phyloP scores from a whole-genome alignment of 2,797 vertebrate genomes.

The Eulemur coronatus region DNA sequence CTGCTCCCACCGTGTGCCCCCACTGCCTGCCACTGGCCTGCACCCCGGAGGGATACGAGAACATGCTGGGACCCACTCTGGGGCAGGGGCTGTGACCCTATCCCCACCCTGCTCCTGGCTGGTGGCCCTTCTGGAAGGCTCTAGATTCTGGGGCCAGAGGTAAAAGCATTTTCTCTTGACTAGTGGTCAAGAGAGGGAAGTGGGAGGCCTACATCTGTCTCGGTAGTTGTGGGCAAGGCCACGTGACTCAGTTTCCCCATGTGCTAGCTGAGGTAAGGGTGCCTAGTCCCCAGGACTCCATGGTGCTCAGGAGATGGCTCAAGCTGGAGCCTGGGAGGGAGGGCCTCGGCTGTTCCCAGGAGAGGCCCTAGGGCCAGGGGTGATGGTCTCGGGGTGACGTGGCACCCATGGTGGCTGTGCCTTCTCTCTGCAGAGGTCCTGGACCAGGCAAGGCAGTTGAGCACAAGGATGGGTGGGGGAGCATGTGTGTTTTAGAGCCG shows the following conservation, averaged over 20 bases:
- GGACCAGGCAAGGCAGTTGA: not conserved
- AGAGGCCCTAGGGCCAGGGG: not conserved
- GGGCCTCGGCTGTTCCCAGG: fast-evolving
- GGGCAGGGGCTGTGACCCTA: not conserved
- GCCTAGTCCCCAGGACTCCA: not conserved
- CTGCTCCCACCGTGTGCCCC: not conserved
- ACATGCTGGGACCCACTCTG: not conserved
- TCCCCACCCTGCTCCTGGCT: not conserved
- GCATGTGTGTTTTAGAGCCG: fast-evolving
- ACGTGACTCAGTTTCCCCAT: not conserved
- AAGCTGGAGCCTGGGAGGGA: not conserved
- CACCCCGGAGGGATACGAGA: not conserved
- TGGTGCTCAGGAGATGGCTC: not conserved
- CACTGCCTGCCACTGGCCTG: not conserved
- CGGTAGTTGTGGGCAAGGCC: not conserved
- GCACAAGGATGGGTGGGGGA: fast-evolving
- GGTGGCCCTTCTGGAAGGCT: not conserved
- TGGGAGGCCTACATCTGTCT: not conserved
- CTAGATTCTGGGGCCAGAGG: not conserved
- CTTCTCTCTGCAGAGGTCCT: not conserved
- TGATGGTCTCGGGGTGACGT: fast-evolving
- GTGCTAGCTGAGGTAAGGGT: not conserved
- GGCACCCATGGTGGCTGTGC: not conserved
- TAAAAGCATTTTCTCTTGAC: not conserved
- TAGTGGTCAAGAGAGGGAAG: not conserved